phyloP scores from a whole-genome alignment of 2,888 invertebrate genomes.

The Lasioglossum vierecki region DNA sequence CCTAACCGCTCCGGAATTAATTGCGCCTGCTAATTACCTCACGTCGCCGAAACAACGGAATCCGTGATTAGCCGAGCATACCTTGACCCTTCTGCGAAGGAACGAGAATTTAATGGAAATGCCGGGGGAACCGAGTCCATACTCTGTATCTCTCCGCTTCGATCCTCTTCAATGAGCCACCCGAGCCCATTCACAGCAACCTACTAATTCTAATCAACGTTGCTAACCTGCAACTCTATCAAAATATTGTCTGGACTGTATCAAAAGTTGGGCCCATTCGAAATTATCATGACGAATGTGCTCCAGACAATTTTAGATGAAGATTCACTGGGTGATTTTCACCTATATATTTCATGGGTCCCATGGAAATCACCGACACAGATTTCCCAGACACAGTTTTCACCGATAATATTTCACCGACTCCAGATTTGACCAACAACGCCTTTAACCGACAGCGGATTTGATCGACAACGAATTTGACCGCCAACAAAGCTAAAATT shows the following conservation, averaged over 20 bases:
- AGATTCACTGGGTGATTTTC: background rate
- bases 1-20: slow-evolving; percentile 72
- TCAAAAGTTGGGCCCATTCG: background rate
- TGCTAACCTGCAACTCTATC: background rate
- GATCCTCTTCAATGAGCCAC: slow-evolving; percentile 1
- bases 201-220: slow-evolving; percentile 6
- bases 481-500: too few species aligned
- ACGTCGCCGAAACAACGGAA: slow-evolving; percentile 71
- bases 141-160: background rate
- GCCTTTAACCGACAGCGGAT: too few species aligned
- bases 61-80: slow-evolving; percentile 67
- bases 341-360: too few species aligned
- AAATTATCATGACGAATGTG: background rate
- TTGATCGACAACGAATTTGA: too few species aligned
- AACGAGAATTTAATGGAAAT: slow-evolving; percentile 55
- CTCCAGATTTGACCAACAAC: too few species aligned
- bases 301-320: background rate
- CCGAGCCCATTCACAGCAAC: background rate
- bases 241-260: background rate
- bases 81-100: slow-evolving; percentile 55
- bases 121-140: slow-evolving; percentile 8
- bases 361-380: too few species aligned
- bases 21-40: slow-evolving; percentile 76
- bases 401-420: too few species aligned
- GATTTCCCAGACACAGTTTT: too few species aligned